These are phyloP conservation scores for Alosa sapidissima DNA, from an alignment of 2,797 vertebrate species.

Conservation along the genomic window DNA sequence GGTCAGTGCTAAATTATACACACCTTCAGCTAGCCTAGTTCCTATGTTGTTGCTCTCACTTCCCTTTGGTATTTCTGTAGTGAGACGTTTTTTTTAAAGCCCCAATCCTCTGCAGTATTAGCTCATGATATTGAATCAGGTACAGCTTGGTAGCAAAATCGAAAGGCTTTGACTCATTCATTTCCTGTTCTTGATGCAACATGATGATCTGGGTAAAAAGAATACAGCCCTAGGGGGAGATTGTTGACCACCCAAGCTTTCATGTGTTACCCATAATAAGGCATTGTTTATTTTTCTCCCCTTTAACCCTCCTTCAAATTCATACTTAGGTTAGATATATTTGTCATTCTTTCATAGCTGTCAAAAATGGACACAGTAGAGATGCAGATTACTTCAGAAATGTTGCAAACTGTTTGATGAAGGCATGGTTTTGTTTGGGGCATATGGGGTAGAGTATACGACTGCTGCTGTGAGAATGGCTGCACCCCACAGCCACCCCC, in stretches of 20 bases:
- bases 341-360: neutral
- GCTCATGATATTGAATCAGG: neutral
- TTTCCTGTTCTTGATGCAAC: conserved; percentile 20
- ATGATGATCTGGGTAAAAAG: neutral
- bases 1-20: conserved; percentile 64
- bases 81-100: conserved; percentile 34
- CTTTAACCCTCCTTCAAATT: conserved; percentile 37
- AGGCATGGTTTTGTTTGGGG: neutral
- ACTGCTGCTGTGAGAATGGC: neutral
- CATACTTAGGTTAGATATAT: neutral
- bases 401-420: neutral
- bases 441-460: neutral
- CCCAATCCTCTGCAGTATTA: conserved; percentile 57
- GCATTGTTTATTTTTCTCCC: neutral
- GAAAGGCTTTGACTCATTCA: conserved; percentile 35
- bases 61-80: conserved; percentile 74
- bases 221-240: neutral
- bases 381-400: neutral
- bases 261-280: conserved; percentile 3
- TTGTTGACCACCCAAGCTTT: conserved; percentile 13
- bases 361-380: neutral
- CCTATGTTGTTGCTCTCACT: conserved; percentile 72
- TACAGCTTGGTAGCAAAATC: conserved; percentile 50
- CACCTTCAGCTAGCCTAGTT: conserved; percentile 65
- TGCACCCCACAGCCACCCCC: conserved; percentile 47